Conservation (phyloP, 2,888 invertebrate genomes). For the Amphiduros pacificus region DNA sequence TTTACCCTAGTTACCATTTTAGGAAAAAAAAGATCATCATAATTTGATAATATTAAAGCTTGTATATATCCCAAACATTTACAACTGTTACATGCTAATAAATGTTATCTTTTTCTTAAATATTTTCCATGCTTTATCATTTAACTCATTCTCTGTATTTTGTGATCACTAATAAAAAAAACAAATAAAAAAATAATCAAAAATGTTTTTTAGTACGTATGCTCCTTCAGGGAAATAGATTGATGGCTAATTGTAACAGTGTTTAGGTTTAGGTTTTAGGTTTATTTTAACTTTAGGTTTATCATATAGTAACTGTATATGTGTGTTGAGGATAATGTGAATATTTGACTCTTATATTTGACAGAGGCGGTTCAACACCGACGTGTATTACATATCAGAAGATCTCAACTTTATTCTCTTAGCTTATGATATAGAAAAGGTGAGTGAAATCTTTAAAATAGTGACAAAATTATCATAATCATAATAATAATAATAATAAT, state of each 20-base stretch:
- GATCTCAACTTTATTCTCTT: conserved; percentile 53
- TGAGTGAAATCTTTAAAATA: conserved; percentile 31
- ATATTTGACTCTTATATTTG: conserved; percentile 18
- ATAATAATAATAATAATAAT: not conserved
- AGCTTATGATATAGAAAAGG: conserved; percentile 46
- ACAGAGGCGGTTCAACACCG: conserved; percentile 52
- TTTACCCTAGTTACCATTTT: too few species aligned
- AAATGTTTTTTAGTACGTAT: too few species aligned
- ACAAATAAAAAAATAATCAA: too few species aligned
- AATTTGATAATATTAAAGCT: too few species aligned
- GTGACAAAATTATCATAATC: not conserved
- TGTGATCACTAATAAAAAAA: too few species aligned
- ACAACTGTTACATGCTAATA: too few species aligned
- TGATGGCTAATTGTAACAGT: not conserved
- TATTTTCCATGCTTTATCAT: too few species aligned
- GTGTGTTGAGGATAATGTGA: not conserved
- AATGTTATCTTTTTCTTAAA: too few species aligned
- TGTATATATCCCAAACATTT: too few species aligned
- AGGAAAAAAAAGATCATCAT: too few species aligned
- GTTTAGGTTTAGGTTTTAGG: not conserved
- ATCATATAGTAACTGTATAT: not conserved
- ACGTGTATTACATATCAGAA: conserved; percentile 47
- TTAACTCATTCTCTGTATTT: too few species aligned
- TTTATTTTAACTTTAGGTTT: not conserved
- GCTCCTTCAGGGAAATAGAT: too few species aligned